phyloP scores from a whole-genome alignment of 2,113 vertebrate genomes.

The Plectropomus leopardus region DNA sequence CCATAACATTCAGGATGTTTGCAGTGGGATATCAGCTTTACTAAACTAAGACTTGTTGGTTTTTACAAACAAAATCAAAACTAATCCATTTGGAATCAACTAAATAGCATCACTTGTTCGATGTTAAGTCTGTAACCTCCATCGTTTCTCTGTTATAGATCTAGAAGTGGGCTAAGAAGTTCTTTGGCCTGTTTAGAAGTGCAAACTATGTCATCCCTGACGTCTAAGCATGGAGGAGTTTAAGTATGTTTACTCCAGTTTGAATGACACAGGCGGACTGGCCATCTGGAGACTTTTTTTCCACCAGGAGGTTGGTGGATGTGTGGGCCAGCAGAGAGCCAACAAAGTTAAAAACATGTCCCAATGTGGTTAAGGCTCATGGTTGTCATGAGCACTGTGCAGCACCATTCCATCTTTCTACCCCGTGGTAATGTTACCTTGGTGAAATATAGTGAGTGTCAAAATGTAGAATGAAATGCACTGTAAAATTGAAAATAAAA shows the following conservation, averaged over 20 bases:
- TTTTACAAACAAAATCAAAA: not conserved
- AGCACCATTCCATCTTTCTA: conserved; percentile 2
- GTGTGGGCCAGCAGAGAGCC: conserved; percentile 43
- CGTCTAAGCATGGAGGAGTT: conserved; percentile 36
- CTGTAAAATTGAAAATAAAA: conserved; percentile 46
- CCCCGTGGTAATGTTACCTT: conserved; percentile 31
- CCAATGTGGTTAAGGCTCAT: conserved; percentile 16
- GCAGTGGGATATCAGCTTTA: not conserved
- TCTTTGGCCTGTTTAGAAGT: conserved; percentile 53
- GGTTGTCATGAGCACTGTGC: conserved; percentile 20
- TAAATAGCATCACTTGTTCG: not conserved
- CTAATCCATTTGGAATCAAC: not conserved
- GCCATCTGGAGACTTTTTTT: conserved; percentile 66
- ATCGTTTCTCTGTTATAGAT: conserved; percentile 6
- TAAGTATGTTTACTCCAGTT: conserved; percentile 56
- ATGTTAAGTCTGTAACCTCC: not conserved
- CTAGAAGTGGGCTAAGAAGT: conserved; percentile 46
- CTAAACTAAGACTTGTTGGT: not conserved
- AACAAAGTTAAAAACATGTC: conserved; percentile 47
- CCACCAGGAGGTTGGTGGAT: conserved; percentile 23
- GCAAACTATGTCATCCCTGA: conserved; percentile 57
- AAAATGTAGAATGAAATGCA: conserved; percentile 57
- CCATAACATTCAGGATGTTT: not conserved
- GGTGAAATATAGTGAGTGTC: conserved; percentile 4
- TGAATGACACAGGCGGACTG: conserved; percentile 39